A percentile compares a stretch with the other conserved stretches of the same genome.
Evolutionary conservation across 1,140 invertebrate genomes (phyloP).

Genomic region (Zophobas atratus): DNA sequence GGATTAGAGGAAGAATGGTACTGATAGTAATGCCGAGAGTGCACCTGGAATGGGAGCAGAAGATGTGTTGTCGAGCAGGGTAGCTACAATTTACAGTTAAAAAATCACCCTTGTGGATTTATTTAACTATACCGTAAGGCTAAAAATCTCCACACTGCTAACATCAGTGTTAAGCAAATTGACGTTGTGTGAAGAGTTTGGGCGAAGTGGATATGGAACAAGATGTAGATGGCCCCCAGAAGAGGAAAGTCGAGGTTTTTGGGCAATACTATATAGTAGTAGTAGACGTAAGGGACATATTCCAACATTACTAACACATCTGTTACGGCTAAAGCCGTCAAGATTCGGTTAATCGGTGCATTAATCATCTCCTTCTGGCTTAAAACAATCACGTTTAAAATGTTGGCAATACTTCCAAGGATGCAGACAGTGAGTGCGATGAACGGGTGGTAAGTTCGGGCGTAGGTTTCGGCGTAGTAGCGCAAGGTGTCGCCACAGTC

Average conservation of each 20-base stretch:
- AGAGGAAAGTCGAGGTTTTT: not conserved
- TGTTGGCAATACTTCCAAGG: constrained; percentile 93
- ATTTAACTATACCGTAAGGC: constrained; percentile 74
- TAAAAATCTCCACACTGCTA: constrained; percentile 96
- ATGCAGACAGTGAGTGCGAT: constrained; percentile 86
- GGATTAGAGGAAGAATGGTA: constrained; percentile 80
- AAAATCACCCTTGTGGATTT: not conserved
- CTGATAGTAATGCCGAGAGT: constrained; percentile 82
- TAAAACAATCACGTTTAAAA: constrained; percentile 94
- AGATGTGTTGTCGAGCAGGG: constrained; percentile 73
- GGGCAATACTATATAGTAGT: not conserved
- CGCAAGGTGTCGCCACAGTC: not conserved
- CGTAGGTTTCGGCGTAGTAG: not conserved
- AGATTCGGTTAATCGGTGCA: constrained; percentile 88
- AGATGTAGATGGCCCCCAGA: constrained; percentile 78
- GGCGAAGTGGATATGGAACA: constrained; percentile 87
- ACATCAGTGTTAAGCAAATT: constrained; percentile 91
- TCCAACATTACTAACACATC: constrained; percentile 95
- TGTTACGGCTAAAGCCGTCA: constrained; percentile 90
- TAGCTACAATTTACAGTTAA: constrained; percentile 70
- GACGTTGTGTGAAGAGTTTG: constrained; percentile 93
- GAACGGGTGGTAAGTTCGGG: constrained; percentile 76
- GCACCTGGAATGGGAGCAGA: constrained; percentile 81
- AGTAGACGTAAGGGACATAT: constrained; percentile 86
- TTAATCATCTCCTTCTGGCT: constrained; percentile 87